Evolutionary conservation across 1,140 invertebrate species (phyloP), one percentile per base, ranked within the genome.

Genomic region (Hesperophylax magnus): DNA sequence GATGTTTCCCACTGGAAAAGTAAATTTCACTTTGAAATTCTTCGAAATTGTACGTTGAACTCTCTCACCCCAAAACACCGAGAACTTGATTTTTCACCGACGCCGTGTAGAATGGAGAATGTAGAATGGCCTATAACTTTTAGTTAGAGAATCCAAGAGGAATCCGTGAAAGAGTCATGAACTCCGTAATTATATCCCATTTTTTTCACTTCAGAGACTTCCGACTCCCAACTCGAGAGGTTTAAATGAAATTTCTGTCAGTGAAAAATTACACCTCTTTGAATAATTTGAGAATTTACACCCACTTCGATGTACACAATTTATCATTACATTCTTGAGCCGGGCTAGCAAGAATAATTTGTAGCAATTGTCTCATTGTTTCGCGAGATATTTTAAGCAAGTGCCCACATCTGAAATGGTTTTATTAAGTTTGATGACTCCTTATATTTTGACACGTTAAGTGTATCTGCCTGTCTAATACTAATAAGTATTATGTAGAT

Each of bases 181-280:
- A 24, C 20, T 24, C 61, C 31, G 20, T 31, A 65, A 65, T 65
- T 65, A 65, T 65, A 31, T 65, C 61, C 24, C 20, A 65, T 65
- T 65, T 65, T 65, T 65, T 31, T 65, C 61, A 31, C 56, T 58
- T 58, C 20, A 18, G 20, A n/a, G 20, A 18, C 20, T 58, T 65
- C 61, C 15, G 0, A 15, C 61, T 20, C 18, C n/a, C 60, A 22
- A 4, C 60, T 65, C 24, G 6, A 31, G 15, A 22, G 18, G 61
- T 17, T 31, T 65, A 65, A 65, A 65, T 65, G 6, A 31, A 65
- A 65, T 65, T 65, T 65, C 15, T 65, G 61, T 65, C 61, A 65
- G 18, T 31, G 24, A 65, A 27, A 31, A 65, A 65, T 65, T 65
- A 65, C 61, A 17, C 24, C 61, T 9, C 61, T 65, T 24, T 24